A percentile compares a stretch with the other conserved stretches of the same genome.
phyloP scores from a whole-genome alignment of 1,140 invertebrate genomes.

The Helicoverpa armigera region DNA sequence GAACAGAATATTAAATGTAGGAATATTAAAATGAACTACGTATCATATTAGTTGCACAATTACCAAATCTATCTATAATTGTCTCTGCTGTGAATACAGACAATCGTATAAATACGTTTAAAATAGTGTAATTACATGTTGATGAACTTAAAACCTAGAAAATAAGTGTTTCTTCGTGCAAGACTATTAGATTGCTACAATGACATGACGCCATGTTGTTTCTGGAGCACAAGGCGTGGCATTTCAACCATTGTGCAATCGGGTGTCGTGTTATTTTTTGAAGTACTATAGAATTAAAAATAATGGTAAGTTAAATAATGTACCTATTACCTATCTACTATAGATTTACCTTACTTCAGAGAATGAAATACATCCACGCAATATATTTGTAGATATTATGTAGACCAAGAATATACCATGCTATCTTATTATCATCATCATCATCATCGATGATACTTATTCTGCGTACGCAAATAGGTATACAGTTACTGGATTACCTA shows the following conservation, averaged over 20 bases:
- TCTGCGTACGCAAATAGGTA: too few species aligned
- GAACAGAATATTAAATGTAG: slow-evolving; percentile 11
- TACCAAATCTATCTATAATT: neutral
- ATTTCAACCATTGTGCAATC: slow-evolving; percentile 54
- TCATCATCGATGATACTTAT: too few species aligned
- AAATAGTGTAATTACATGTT: slow-evolving; percentile 52
- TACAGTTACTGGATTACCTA: neutral
- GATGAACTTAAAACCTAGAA: slow-evolving; percentile 48
- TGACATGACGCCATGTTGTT: slow-evolving; percentile 77
- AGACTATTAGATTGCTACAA: slow-evolving; percentile 39
- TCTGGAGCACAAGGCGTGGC: slow-evolving; percentile 71
- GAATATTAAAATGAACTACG: neutral
- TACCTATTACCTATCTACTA: neutral
- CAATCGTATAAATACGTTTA: slow-evolving; percentile 10
- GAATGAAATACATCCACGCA: too few species aligned
- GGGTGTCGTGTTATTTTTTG: slow-evolving; percentile 50
- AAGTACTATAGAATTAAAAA: slow-evolving; percentile 52
- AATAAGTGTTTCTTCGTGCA: slow-evolving; percentile 51
- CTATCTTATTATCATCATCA: too few species aligned
- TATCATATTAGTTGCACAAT: neutral
- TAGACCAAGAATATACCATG: too few species aligned
- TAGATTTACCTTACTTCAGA: slow-evolving; percentile 35
- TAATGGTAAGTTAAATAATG: slow-evolving; percentile 72
- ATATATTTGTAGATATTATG: too few species aligned
- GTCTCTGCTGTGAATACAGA: slow-evolving; percentile 45